Percentiles rank a stretch among this genome's conserved stretches.
phyloP scores from a whole-genome alignment of 1,140 invertebrate species.

The Teleopsis dalmanni region DNA sequence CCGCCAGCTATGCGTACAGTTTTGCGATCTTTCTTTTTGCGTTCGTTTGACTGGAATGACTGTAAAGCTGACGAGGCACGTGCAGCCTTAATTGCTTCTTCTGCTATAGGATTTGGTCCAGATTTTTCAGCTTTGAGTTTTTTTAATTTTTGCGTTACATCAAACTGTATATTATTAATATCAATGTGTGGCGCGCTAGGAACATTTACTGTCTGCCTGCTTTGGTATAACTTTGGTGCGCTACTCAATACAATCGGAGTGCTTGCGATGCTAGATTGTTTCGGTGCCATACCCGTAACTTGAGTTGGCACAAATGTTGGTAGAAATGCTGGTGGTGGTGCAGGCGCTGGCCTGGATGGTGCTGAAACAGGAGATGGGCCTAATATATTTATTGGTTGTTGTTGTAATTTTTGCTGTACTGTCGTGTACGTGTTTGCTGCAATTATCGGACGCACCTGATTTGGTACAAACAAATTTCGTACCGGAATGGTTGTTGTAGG shows the following conservation, averaged over 20 bases:
- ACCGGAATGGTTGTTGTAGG: slow-evolving; percentile 21
- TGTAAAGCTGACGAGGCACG: slow-evolving; percentile 52
- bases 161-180: slow-evolving; percentile 54
- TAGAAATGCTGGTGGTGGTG: slow-evolving; percentile 42
- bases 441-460: slow-evolving; percentile 55
- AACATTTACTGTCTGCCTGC: slow-evolving; percentile 40
- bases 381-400: slow-evolving; percentile 44
- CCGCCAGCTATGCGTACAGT: slow-evolving; percentile 85
- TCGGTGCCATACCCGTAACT: slow-evolving; percentile 12
- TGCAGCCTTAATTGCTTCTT: slow-evolving; percentile 55
- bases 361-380: slow-evolving; percentile 28
- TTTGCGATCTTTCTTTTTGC: slow-evolving; percentile 56
- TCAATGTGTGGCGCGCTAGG: slow-evolving; percentile 49
- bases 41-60: slow-evolving; percentile 47
- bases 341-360: slow-evolving; percentile 50
- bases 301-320: slow-evolving; percentile 48
- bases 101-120: slow-evolving; percentile 53
- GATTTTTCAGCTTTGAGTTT: slow-evolving; percentile 60
- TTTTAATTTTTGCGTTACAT: slow-evolving; percentile 57
- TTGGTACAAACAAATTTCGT: slow-evolving; percentile 44
- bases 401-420: slow-evolving; percentile 57
- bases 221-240: slow-evolving; percentile 56
- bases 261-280: slow-evolving; percentile 26
- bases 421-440: slow-evolving; percentile 59
- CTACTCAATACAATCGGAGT: slow-evolving; percentile 56